Evolutionary conservation across 30 jellyfish, hydroid and myxozoan species (phyloP), one percentile per base, ranked within the genome.

Genomic region (Cassiopea xamachana): DNA sequence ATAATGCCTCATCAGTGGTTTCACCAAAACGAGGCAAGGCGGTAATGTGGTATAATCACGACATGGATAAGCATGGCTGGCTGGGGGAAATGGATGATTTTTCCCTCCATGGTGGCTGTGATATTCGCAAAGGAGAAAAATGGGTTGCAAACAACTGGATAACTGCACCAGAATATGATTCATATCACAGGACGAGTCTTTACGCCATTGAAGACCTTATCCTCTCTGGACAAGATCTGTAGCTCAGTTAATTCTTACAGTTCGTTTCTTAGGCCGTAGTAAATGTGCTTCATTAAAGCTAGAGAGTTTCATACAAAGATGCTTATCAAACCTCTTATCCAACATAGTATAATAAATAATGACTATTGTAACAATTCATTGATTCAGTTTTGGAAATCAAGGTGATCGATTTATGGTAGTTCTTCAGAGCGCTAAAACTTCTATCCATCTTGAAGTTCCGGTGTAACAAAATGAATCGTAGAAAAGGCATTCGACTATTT

Each of bases 141-240:
- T 96, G 99, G 99, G 88, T 96, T 0, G 99, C 99, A 0, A 96
- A 96, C 70, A 96, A 96, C 55, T 96, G 99, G 99, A 73, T 96
- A 39, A 91, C 98, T 1, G 97, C 98, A 19, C 99, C 99, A 1
- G 98, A 97, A 85, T 80, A 51, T 48, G 97, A 96, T 50, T 89
- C 94, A n/a, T 96, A 92, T 79, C 97, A 96, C 73, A 48, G 91
- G 72, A 95, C 97, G n/a, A 96, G 99, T 77, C 84, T 96, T 10
- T 96, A 96, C 61, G 89, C 98, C 39, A 60, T 90, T 17, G 97
- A 82, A 90, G 97, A 90, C 48, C 76, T 81, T 1, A 82, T 90
- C 46, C 78, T 82, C 48, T 50, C 92, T 17, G 97, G 92, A 19
- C 85, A 82, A 70, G 97, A 83, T 39, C 73, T 70, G 44, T 88